Evolutionary conservation across 53 echinoderm and acorn worm species (phyloP).

Genomic region (Glandiceps talaboti): DNA sequence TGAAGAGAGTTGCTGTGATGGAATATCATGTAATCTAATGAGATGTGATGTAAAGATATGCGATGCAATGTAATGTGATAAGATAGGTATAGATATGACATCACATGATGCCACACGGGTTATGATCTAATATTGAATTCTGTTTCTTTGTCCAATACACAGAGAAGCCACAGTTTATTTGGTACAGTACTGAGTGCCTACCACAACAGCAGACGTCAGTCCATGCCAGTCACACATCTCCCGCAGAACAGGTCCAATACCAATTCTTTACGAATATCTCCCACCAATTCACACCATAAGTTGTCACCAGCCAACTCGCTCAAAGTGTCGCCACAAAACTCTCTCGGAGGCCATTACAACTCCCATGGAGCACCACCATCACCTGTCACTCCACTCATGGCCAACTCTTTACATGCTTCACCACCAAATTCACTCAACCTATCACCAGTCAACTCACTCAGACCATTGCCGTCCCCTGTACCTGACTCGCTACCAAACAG

Average conservation of each 20-base stretch:
- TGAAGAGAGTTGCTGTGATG: neutral
- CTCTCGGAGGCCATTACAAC: conserved; percentile 32
- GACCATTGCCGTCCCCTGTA: neutral
- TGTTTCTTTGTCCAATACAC: no score
- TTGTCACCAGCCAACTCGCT: conserved; percentile 89
- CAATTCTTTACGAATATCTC: conserved; percentile 41
- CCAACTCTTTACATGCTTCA: conserved; percentile 67
- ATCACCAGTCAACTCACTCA: conserved; percentile 35
- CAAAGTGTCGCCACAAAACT: conserved; percentile 55
- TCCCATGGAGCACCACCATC: conserved; percentile 14
- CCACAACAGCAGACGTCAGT: conserved; percentile 77
- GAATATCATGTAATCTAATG: neutral
- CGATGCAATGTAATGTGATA: neutral
- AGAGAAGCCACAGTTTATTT: conserved; percentile 94
- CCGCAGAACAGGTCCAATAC: conserved; percentile 25
- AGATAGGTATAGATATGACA: neutral
- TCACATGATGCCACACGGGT: neutral
- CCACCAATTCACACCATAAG: conserved; percentile 63
- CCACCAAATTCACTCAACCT: conserved; percentile 74
- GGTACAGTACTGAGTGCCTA: conserved; percentile 94
- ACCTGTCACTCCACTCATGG: conserved; percentile 5
- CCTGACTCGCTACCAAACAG: neutral
- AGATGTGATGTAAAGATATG: neutral
- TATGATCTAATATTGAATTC: no score
- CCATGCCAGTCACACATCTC: conserved; percentile 41